Conservation (phyloP, 2,113 vertebrate species). For the Thunnus maccoyii region DNA sequence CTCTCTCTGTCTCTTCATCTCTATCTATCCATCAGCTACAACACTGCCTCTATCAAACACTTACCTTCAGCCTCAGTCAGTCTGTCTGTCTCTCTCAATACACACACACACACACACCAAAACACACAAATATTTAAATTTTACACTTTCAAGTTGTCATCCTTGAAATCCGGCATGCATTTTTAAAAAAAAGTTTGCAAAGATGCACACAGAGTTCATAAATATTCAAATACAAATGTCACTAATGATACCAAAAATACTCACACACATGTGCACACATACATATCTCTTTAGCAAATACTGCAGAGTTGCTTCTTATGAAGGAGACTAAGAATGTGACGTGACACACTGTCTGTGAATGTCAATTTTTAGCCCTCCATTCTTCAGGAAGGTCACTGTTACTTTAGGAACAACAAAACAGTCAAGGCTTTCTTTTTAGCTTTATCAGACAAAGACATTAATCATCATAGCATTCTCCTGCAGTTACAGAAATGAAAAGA, state of each 20-base stretch:
- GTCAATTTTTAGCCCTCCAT: conserved; percentile 39
- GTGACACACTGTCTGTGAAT: conserved; percentile 59
- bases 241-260: background rate
- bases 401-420: conserved; percentile 21
- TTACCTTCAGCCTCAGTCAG: conserved; percentile 20
- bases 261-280: background rate
- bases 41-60: conserved; percentile 26
- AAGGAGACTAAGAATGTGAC: background rate
- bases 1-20: conserved; percentile 15
- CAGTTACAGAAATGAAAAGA: conserved; percentile 19
- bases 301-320: background rate
- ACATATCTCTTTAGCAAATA: background rate
- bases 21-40: conserved; percentile 13
- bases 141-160: conserved; percentile 8
- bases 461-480: conserved; percentile 32
- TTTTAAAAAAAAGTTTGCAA: conserved; percentile 1
- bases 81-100: background rate
- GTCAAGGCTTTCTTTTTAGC: conserved; percentile 29
- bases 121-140: background rate
- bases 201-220: background rate
- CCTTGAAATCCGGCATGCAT: conserved; percentile 3
- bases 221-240: conserved; percentile 21
- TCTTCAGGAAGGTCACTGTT: conserved; percentile 54
- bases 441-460: conserved; percentile 35
- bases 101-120: background rate